Evolutionary conservation across 1,140 invertebrate species (phyloP), one percentile per base, ranked within the genome.

Genomic region (Leptestheria dahalacensis): DNA sequence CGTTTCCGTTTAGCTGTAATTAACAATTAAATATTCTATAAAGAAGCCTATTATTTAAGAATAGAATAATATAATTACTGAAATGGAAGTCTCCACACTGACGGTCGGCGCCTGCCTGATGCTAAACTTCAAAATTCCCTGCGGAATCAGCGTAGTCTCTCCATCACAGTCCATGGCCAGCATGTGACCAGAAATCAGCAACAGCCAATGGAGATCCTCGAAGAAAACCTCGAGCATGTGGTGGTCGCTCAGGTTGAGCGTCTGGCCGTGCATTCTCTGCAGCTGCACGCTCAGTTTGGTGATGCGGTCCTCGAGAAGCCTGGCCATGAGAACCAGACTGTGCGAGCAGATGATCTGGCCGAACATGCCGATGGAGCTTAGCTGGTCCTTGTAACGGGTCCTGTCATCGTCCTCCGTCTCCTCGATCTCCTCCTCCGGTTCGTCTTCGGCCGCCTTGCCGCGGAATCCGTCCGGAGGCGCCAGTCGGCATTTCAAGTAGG

Each of bases 171-270:
- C 80, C 71, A 84, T 79, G 48, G 81, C 80, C 50, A 88, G 69
- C 1, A 84, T 73, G 70, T 85, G 64, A 75, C 87, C 86, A 61
- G 84, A 74, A 57, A 91, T 82, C 60, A 94, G 76, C 2, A 92
- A 69, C 20, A 88, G 77, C 91, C 90, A 94, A 70, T 93, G 89
- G 1, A 94, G 70, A 74, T 94, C 89, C 74, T 94, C 89, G 70
- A 85, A 86, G 0, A 88, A 65, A 62, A 73, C 77, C 61, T 78
- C 73, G 11, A 88, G 67, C 55, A 65, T 55, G 20, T 65, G 61
- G 0, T 77, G 75, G 54, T 79, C 77, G 29, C 75, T 75, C 11
- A 77, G 74, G 25, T 74, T 78, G 64, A 79, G 70, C 41, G 77
- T 73, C 48, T 78, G 71, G 69, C 73, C 77, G 66, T 79, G 61